A percentile compares a stretch with the other conserved stretches of the same genome.
Evolutionary conservation across 1,140 invertebrate genomes (phyloP).

Genomic region (Lasaia peninsularis): DNA sequence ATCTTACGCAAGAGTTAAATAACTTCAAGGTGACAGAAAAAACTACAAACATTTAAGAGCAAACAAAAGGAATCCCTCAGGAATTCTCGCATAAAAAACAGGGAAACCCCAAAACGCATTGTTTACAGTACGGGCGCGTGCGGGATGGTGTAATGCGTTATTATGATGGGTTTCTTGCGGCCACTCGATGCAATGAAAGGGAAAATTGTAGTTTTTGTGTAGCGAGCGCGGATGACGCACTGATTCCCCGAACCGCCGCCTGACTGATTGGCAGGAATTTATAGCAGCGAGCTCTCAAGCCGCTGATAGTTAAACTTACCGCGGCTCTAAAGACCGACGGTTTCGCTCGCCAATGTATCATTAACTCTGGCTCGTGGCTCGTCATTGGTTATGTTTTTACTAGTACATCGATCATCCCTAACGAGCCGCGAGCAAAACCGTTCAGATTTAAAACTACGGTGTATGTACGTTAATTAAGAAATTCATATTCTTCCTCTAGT

Average conservation of each 20-base stretch:
- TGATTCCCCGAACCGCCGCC: slow-evolving; percentile 48
- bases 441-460: no score
- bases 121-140: slow-evolving; percentile 62
- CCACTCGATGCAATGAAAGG: slow-evolving; percentile 64
- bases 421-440: no score
- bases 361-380: no score
- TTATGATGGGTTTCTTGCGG: slow-evolving; percentile 50
- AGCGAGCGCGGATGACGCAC: slow-evolving; percentile 51
- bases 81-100: slow-evolving; percentile 69
- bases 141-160: slow-evolving; percentile 56
- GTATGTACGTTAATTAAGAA: no score
- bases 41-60: slow-evolving; percentile 49
- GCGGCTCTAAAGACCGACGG: no score
- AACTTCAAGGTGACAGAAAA: slow-evolving; percentile 54
- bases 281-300: slow-evolving; percentile 17
- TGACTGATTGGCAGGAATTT: slow-evolving; percentile 50
- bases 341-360: no score
- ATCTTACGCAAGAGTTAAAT: slow-evolving; percentile 52
- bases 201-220: slow-evolving; percentile 68
- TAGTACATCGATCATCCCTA: no score
- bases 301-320: no score
- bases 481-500: no score
- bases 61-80: slow-evolving; percentile 75
- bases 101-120: slow-evolving; percentile 72
- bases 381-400: no score